phyloP scores from a whole-genome alignment of 2,113 vertebrate species.

The Planiliza haematocheilus region DNA sequence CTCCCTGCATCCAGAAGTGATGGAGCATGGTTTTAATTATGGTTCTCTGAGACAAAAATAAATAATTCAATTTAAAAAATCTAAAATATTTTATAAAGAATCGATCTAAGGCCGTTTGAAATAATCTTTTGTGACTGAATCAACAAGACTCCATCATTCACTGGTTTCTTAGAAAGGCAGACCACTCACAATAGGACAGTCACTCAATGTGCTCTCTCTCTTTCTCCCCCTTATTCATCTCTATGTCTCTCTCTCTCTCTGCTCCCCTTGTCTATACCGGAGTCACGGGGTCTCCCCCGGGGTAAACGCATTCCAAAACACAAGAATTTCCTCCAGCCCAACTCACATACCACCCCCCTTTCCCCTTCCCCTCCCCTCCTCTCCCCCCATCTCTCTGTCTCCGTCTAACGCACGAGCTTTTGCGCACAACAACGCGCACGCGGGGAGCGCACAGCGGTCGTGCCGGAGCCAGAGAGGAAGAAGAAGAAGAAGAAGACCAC shows the following conservation, averaged over 20 bases:
- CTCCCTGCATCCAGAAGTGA: background rate
- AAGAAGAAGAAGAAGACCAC: too few relatives aligned
- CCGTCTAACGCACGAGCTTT: background rate
- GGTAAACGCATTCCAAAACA: constrained; percentile 88
- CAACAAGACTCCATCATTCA: constrained; percentile 6
- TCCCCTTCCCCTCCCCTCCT: background rate
- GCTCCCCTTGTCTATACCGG: constrained; percentile 55
- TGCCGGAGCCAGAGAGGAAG: constrained; percentile 54
- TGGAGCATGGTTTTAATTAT: constrained; percentile 48
- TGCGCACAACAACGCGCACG: background rate
- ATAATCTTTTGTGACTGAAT: background rate
- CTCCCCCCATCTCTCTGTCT: constrained; percentile 1
- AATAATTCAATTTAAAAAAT: constrained; percentile 6
- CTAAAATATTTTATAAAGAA: background rate
- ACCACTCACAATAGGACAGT: constrained; percentile 12
- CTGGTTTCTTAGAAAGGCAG: constrained; percentile 48
- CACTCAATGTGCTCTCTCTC: constrained; percentile 11
- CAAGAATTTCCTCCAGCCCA: constrained; percentile 86
- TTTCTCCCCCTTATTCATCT: constrained; percentile 14
- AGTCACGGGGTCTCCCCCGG: constrained; percentile 85
- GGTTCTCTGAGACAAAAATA: background rate
- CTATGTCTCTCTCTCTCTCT: constrained; percentile 23
- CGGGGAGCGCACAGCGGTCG: constrained; percentile 48
- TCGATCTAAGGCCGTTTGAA: too few relatives aligned
- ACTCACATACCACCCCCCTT: constrained; percentile 77